A percentile compares a stretch with the other conserved stretches of the same genome.
Evolutionary conservation across 2,113 vertebrate genomes (phyloP).

Genomic region (Macaca mulatta): DNA sequence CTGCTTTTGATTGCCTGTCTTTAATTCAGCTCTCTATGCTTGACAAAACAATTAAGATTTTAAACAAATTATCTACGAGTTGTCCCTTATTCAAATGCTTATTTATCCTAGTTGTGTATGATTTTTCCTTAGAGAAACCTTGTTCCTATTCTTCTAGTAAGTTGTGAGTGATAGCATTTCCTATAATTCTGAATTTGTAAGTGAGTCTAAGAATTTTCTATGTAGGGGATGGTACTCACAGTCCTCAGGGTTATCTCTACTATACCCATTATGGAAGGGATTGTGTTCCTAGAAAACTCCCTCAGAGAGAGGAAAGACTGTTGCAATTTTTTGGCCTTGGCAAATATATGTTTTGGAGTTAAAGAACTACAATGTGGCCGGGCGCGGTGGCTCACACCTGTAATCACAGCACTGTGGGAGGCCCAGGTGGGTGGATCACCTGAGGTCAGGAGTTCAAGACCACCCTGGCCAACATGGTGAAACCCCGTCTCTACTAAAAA

Average conservation of each 20-base stretch:
- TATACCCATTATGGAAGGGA: background rate
- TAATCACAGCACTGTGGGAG: too few relatives aligned
- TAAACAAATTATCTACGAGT: constrained; percentile 70
- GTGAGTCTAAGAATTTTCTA: constrained; percentile 33
- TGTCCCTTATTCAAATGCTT: constrained; percentile 69
- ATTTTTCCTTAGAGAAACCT: constrained; percentile 57
- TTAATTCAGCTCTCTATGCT: constrained; percentile 72
- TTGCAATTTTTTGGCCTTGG: background rate
- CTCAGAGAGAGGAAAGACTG: background rate
- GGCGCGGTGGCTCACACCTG: too few relatives aligned
- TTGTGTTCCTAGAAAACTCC: constrained; percentile 17
- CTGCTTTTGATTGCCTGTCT: constrained; percentile 75
- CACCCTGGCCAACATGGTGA: too few relatives aligned
- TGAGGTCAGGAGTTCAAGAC: too few relatives aligned
- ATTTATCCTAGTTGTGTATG: constrained; percentile 53
- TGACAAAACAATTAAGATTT: constrained; percentile 77
- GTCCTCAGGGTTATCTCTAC: background rate
- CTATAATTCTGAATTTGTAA: constrained; percentile 23
- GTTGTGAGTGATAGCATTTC: constrained; percentile 43
- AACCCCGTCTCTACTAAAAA: too few relatives aligned
- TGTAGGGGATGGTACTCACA: background rate
- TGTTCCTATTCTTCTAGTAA: constrained; percentile 57
- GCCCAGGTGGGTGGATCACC: too few relatives aligned
- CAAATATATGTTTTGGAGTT: constrained; percentile 37
- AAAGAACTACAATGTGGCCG: background rate